These are phyloP conservation scores for Oscheius sp. DNA, from an alignment of 1,140 invertebrate genomes.

Conservation along the genomic window DNA sequence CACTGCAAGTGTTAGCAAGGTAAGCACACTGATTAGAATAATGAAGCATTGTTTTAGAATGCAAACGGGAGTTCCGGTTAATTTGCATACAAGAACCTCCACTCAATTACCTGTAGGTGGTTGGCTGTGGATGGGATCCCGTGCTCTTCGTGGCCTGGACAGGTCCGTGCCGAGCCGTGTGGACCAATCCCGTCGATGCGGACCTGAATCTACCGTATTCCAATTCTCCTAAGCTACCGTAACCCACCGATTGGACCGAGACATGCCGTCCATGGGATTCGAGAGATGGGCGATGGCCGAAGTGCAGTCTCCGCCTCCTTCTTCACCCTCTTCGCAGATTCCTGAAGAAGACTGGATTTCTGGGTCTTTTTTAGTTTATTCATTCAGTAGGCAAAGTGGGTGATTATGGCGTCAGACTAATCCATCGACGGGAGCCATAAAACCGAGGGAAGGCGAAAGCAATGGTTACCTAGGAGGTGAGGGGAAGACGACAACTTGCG, in stretches of 20 bases:
- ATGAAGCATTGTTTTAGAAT: neutral
- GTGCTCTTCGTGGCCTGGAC: constrained; percentile 18
- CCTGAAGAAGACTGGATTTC: constrained; percentile 17
- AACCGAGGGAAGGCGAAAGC: neutral
- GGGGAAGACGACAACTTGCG: constrained; percentile 56
- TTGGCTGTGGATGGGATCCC: neutral
- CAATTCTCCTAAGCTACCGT: neutral
- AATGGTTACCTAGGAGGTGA: constrained; percentile 46
- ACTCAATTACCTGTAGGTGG: neutral
- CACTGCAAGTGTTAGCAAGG: constrained; percentile 33
- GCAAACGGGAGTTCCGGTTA: neutral
- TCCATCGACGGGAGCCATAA: neutral
- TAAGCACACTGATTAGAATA: neutral
- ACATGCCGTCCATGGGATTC: constrained; percentile 6
- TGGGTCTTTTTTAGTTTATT: neutral
- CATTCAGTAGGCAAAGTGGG: neutral
- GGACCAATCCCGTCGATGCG: constrained; percentile 28
- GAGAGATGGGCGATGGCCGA: neutral
- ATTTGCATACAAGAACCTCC: neutral
- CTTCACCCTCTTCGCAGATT: constrained; percentile 55
- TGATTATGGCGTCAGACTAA: neutral
- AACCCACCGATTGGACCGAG: constrained; percentile 16
- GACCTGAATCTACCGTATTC: constrained; percentile 12
- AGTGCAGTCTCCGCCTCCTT: neutral
- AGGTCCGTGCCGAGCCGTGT: constrained; percentile 4